Evolutionary conservation across 2,113 vertebrate species (phyloP), one percentile per base, ranked within the genome.

Genomic region (Trogon surrucura): DNA sequence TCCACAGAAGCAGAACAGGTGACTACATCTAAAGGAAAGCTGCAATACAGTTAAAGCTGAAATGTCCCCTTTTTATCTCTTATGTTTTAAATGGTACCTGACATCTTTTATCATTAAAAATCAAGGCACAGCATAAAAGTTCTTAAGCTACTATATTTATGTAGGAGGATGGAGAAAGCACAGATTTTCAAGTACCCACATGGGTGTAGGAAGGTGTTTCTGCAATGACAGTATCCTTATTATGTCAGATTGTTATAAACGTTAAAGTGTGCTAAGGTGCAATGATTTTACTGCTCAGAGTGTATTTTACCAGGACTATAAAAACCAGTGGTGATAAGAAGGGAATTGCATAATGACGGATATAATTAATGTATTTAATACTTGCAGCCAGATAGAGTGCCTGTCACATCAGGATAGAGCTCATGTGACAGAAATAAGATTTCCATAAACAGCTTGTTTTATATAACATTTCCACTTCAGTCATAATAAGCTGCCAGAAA

Each of bases 391-490:
- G 69, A 84, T 79, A 86, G 44, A 80, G 53, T 36, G 57, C 34
- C 21, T 95, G 70, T 73, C 66, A 73, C 85, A 60, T 85, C 53
- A 95, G 88, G 60, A 85, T 84, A 57, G 93, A 80, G 58, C 83
- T 96, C 93, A 69, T 92, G 89, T 97, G 96, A 96, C 94, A 95
- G 64, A 93, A 97, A 74, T 91, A 94, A 94, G 89, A 92, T 93
- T 97, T 95, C 92, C 95, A 95, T 96, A 96, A 97, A 96, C 93
- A 96, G 83, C 82, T 93, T 94, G 83, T 93, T 97, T 97, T 97
- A 95, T 91, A 58, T 93, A 97, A 95, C 89, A 66, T 97, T 97
- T 97, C 89, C 91, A 94, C 88, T 96, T 95, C 70, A 92, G 81
- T 74, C 92, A 86, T 84, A 97, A 95, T 97, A 96, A 91, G 69